Evolutionary conservation across 2,113 vertebrate genomes (phyloP), one percentile per base, ranked within the genome.

Genomic region (Percina caprodes): DNA sequence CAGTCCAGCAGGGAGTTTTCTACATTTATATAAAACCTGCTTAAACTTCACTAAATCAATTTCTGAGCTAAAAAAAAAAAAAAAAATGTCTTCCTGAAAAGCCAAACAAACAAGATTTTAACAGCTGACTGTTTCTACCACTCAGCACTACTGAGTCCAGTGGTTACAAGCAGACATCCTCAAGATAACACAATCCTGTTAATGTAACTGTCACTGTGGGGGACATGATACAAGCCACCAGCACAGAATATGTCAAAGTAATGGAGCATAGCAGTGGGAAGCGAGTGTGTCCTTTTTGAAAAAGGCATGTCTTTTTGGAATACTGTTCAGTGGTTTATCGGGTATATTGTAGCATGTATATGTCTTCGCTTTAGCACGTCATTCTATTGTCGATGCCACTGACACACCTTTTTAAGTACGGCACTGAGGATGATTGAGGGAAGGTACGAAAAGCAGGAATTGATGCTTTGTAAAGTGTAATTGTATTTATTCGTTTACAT

Each of bases 181-280:
- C 52, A 8, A 5, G 19, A 81, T 33, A 52, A 51, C 49, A 35
- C 54, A 59, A 3, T 46, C 26, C 23, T 74, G 39, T 65, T 23
- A 1, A 33, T 80, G 68, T 78, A 58, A 35, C 54, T 65, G 77
- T 74, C 78, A 69, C 56, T 46, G 48, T 77, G 11, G 12, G 26
- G 26, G 54, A 74, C 24, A 18, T 65, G 60, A 81, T 45, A 77
- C 54, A 52, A 55, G 39, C 33, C 33, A 65, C 12, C 30, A 21
- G 68, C 49, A 26, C 19, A 42, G 19, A 45, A 42, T n/a, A n/a
- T 72, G 67, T 81, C 51, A 69, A 52, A 68, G 39, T 39, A 65
- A 42, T 59, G 11, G 68, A 77, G 39, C 26, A n/a, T 15, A 51
- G 54, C 63, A 59, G 42, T 69, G 19, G 19, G 19, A 66, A 51